Evolutionary conservation across 2,888 invertebrate species (phyloP).

Genomic region (Suillia variegata): DNA sequence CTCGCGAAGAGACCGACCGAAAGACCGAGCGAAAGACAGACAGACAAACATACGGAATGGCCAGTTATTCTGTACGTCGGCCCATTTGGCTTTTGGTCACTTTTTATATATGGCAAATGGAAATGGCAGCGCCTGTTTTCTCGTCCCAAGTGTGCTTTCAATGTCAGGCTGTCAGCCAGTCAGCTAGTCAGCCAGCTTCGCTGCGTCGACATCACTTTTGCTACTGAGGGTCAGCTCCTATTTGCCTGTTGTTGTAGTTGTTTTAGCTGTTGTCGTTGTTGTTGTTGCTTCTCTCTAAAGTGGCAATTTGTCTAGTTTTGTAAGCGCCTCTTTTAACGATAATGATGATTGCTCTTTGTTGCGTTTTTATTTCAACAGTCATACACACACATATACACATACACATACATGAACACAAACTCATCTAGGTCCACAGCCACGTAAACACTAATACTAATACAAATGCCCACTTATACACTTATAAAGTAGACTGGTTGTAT

Average conservation of each 20-base stretch:
- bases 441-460: too few relatives aligned
- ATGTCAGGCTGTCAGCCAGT: background rate
- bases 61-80: conserved; percentile 22
- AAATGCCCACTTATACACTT: background rate
- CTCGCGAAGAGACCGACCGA: too few relatives aligned
- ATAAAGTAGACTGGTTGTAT: too few relatives aligned
- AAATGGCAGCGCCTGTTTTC: too few relatives aligned
- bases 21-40: too few relatives aligned
- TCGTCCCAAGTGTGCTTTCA: background rate
- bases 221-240: background rate
- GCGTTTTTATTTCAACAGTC: conserved; percentile 47
- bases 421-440: too few relatives aligned
- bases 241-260: conserved; percentile 15
- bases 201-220: too few relatives aligned
- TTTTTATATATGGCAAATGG: conserved; percentile 12
- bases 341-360: conserved; percentile 52
- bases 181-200: background rate
- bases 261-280: conserved; percentile 18
- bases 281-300: conserved; percentile 37
- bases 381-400: conserved; percentile 23
- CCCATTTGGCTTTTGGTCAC: conserved; percentile 45
- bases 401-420: conserved; percentile 15
- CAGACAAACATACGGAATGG: too few relatives aligned
- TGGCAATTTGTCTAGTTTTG: conserved; percentile 54
- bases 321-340: conserved; percentile 52